phyloP scores from a whole-genome alignment of 2,113 vertebrate genomes.

The Stegastes partitus region DNA sequence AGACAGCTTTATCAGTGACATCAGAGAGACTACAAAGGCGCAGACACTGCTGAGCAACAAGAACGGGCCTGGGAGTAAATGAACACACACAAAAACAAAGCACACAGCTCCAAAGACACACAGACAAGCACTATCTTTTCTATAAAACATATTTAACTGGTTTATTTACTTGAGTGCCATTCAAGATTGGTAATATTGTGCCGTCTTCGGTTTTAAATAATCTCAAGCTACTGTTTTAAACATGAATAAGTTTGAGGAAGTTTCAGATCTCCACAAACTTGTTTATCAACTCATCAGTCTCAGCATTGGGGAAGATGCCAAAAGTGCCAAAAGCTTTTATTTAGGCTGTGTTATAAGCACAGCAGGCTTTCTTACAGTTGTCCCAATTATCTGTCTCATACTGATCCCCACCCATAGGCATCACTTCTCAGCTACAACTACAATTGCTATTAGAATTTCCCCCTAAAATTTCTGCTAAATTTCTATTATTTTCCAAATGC shows the following conservation, averaged over 20 bases:
- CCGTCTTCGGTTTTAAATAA: too few species aligned
- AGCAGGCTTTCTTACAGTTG: background rate
- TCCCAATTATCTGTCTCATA: background rate
- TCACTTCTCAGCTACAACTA: too few species aligned
- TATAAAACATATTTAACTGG: too few species aligned
- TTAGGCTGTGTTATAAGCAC: conserved; percentile 1
- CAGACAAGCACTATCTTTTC: too few species aligned
- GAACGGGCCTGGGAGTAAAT: too few species aligned
- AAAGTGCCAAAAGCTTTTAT: background rate
- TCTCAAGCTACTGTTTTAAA: background rate
- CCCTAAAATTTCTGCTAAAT: too few species aligned
- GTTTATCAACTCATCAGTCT: background rate
- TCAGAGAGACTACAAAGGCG: background rate
- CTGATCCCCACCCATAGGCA: too few species aligned
- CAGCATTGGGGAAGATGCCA: background rate
- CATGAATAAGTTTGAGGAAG: conserved; percentile 1
- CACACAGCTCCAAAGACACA: too few species aligned
- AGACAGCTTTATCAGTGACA: background rate
- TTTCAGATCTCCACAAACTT: conserved; percentile 2
- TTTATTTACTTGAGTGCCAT: too few species aligned
- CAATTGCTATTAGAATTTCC: too few species aligned
- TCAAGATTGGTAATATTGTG: too few species aligned
- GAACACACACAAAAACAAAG: too few species aligned
- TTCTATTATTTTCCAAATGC: background rate
- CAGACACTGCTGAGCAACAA: background rate